Percentiles rank a stretch among this genome's conserved stretches.
Conservation (phyloP, 2,113 vertebrate genomes). For the Numenius arquata region DNA sequence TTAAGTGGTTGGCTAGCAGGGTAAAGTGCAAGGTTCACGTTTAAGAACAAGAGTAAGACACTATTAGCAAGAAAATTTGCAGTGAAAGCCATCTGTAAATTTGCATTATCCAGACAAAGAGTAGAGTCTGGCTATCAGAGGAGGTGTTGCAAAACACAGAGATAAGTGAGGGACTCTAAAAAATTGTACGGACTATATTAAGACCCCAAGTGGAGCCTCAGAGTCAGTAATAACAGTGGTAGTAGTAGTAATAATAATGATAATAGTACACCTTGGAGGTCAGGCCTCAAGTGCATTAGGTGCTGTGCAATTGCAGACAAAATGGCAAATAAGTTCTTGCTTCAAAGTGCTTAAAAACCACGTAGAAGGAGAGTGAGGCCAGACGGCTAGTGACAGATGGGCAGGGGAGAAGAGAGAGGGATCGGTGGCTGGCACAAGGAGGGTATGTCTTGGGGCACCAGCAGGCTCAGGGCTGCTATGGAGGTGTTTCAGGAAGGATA, state of each 20-base stretch:
- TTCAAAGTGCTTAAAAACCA: background rate
- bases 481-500: background rate
- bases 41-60: background rate
- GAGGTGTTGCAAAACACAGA: background rate
- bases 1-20: background rate
- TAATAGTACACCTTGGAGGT: background rate
- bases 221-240: background rate
- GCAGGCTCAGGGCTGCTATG: background rate
- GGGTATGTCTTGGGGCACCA: rapidly evolving
- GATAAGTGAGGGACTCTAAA: background rate
- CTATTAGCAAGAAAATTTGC: background rate
- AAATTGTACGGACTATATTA: background rate
- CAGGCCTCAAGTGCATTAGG: background rate
- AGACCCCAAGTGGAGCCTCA: background rate
- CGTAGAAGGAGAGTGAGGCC: background rate
- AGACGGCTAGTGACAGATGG: background rate
- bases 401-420: background rate
- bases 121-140: background rate
- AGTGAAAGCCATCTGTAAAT: background rate
- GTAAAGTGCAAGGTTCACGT: background rate
- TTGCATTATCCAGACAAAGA: background rate
- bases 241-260: background rate
- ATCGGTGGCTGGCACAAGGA: rapidly evolving
- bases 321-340: background rate
- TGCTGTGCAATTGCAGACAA: background rate